Base-by-base conservation (phyloP, 1,140 invertebrate species). In the Bemisia tabaci region DNA sequence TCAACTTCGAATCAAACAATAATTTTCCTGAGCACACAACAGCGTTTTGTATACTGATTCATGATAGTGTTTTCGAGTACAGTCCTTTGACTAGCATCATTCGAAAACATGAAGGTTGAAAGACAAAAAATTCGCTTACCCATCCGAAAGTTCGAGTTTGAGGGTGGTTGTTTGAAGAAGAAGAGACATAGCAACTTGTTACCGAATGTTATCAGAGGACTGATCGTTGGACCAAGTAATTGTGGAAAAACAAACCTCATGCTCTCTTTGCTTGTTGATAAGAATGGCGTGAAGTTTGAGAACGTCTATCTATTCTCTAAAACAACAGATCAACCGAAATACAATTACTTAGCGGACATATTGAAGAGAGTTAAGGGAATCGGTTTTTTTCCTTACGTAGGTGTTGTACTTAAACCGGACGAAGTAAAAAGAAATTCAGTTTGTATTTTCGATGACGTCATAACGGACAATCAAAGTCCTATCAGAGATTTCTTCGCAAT, bases 231-330 rank as follows among this genome's bases (percentile, higher is more conserved):
- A 39, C 70, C 73, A n/a, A 74, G 70, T 22, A 71, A 71, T 59
- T 74, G 73, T 67, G 77, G 76, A 9, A 78, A 78, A 73, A 78
- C 75, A 2, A 78, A 77, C 69, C 66, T 72, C 21, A 70, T 77
- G 61, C 26, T 76, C 22, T 66, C 68, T 67, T 59, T 75, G 69
- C 65, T 78, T 60, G 64, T 67, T 65, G 24, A 69, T 65, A 69
- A 68, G n/a, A 74, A 76, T 68, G 76, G 75, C n/a, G 65, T 75
- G 65, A 67, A 68, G 64, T 76, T 76, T 70, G 67, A 77, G 73
- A 77, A 78, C 69, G 64, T 77, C 58, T 78, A 77, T 67, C 24
- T 78, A 2, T 77, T 75, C 70, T 75, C 74, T 48, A 78, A 77
- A 70, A 75, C 73, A 1, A 68, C 76, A 33, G 67, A 74, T 70